Evolutionary conservation across 2,113 vertebrate species (phyloP), one percentile per base, ranked within the genome.

Genomic region (Lagopus muta): DNA sequence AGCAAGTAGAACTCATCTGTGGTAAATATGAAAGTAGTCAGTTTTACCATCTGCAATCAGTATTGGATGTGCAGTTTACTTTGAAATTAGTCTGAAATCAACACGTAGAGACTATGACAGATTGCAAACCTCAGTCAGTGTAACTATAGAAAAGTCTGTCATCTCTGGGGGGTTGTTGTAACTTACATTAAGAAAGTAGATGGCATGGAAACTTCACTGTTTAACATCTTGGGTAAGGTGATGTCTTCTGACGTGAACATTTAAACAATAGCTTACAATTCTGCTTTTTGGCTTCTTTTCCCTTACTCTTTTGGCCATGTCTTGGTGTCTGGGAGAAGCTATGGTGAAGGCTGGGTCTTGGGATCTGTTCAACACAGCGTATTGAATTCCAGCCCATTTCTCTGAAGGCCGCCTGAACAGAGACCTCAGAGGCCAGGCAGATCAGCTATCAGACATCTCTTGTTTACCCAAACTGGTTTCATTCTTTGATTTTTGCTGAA

Each of bases 1-100:
- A 99, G 93, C 99, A 99, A 96, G 98, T 99, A 71, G 99, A 99
- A 90, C 97, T 99, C 48, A 99, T 99, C 87, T 99, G 99, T 75
- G 98, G 99, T 99, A 97, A 99, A 92, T 85, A 75, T 14, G 67
- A 8, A 40, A 64, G 25, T 19, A 40, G 72, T 45, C 21, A 10
- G 25, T 88, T 72, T 69, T 72, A 64, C 54, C 78, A 34, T 77
- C 48, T 43, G 48, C 21, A n/a, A 17, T 52, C 5, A 25, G 25
- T 19, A 6, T 11, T 36, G 12, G 55, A 20, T 32, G 20, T 24
- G 48, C 38, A 38, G 24, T 62, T 62, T 38, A 62, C 36, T 62
- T 62, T 24, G 16, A 40, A 62, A 62, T 27, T 19, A 19, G 25
- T 19, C 20, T 71, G 34, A 38, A 27, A 21, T 13, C 42, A 45